phyloP scores from a whole-genome alignment of 2,113 vertebrate species.

The Tupaia chinensis region DNA sequence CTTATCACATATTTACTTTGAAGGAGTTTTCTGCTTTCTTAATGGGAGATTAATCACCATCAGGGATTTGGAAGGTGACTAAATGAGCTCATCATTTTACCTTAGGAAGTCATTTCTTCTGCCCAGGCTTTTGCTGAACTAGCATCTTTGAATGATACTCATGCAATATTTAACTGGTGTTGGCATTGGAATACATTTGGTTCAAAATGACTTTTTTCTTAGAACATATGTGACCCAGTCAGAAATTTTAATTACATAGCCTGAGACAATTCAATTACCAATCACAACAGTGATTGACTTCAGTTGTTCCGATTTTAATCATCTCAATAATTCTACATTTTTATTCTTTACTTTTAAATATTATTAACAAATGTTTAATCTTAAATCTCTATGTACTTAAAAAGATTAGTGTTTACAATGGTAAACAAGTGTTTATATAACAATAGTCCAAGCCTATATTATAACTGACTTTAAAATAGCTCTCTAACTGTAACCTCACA shows the following conservation, averaged over 20 bases:
- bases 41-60: constrained; percentile 66
- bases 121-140: constrained; percentile 44
- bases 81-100: constrained; percentile 49
- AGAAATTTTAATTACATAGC: constrained; percentile 22
- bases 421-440: neutral
- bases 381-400: neutral
- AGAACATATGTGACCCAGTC: neutral
- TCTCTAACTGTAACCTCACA: neutral
- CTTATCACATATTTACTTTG: neutral
- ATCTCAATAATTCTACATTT: neutral
- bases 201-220: constrained; percentile 7
- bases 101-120: constrained; percentile 62
- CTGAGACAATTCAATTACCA: neutral
- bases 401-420: neutral
- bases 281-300: neutral
- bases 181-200: constrained; percentile 6
- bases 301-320: neutral
- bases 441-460: neutral
- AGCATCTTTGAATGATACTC: constrained; percentile 43
- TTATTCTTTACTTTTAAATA: constrained; percentile 10
- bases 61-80: constrained; percentile 55
- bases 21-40: neutral
- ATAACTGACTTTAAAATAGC: neutral
- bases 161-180: constrained; percentile 56
- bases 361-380: neutral